phyloP scores from a whole-genome alignment of 2,797 vertebrate genomes.

The Sorex maritimensis region DNA sequence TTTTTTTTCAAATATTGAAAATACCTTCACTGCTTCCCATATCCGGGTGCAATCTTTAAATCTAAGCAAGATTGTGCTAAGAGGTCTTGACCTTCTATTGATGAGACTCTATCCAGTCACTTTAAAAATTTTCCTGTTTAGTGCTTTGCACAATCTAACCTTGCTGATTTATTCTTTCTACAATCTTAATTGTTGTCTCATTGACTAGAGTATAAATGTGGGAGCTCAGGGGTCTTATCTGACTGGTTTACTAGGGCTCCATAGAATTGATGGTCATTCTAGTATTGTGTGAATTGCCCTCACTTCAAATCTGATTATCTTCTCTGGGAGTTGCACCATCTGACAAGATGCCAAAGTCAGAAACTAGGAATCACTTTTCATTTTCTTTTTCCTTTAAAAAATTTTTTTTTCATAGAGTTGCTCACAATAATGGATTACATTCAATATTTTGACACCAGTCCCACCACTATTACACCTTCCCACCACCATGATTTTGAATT shows the following conservation, averaged over 20 bases:
- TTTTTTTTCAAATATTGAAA: not conserved
- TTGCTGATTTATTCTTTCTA: not conserved
- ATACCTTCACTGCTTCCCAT: not conserved
- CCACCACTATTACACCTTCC: no score
- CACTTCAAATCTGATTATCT: rapidly evolving
- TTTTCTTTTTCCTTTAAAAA: no score
- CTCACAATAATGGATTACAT: no score
- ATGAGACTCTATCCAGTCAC: not conserved
- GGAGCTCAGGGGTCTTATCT: not conserved
- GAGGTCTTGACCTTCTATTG: not conserved
- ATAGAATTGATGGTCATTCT: rapidly evolving
- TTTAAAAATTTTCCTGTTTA: not conserved
- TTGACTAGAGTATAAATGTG: rapidly evolving
- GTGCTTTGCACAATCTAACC: not conserved
- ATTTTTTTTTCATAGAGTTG: no score
- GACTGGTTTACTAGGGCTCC: not conserved
- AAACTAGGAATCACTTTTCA: not conserved
- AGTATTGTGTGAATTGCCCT: not conserved
- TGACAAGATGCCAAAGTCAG: not conserved
- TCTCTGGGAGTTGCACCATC: not conserved
- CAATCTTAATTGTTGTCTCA: not conserved
- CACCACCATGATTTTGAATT: no score
- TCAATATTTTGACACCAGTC: no score
- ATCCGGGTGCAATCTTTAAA: not conserved
- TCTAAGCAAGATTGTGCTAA: not conserved